phyloP scores from a whole-genome alignment of 2,888 invertebrate genomes.

The Patella ulyssiponensis region DNA sequence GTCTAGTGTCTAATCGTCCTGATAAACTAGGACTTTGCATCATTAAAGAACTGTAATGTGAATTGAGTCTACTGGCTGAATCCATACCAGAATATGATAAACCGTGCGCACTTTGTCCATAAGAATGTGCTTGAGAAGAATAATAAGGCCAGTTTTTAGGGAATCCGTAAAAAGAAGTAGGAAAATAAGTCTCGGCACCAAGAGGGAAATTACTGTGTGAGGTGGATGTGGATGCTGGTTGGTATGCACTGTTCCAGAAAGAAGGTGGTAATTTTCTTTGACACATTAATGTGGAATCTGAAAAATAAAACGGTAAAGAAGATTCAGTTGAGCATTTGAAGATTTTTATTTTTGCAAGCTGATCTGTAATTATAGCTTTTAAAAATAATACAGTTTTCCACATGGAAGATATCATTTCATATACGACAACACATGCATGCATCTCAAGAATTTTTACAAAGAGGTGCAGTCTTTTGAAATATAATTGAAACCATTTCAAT shows the following conservation, averaged over 20 bases:
- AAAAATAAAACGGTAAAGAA: slow-evolving; percentile 10
- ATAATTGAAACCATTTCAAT: too few relatives aligned
- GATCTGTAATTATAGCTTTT: too few relatives aligned
- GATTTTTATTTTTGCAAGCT: too few relatives aligned
- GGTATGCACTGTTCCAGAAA: slow-evolving; percentile 93
- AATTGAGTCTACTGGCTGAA: slow-evolving; percentile 55
- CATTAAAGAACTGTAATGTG: slow-evolving; percentile 73
- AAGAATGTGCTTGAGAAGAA: slow-evolving; percentile 72
- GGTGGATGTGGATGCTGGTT: slow-evolving; percentile 70
- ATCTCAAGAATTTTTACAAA: too few relatives aligned
- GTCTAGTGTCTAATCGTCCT: slow-evolving; percentile 30
- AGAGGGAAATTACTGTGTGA: slow-evolving; percentile 37
- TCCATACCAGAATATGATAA: slow-evolving; percentile 46
- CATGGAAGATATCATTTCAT: too few relatives aligned
- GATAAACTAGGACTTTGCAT: slow-evolving; percentile 61
- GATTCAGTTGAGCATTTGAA: too few relatives aligned
- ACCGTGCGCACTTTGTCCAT: slow-evolving; percentile 50
- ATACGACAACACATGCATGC: too few relatives aligned
- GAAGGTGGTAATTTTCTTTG: slow-evolving; percentile 93
- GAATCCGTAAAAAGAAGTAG: slow-evolving; percentile 41
- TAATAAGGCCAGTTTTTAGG: slow-evolving; percentile 76
- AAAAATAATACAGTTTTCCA: too few relatives aligned
- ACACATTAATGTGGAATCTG: slow-evolving; percentile 77
- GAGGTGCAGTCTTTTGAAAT: too few relatives aligned
- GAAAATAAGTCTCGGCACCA: slow-evolving; percentile 55